Conservation (phyloP, 2,888 invertebrate genomes). For the Crioceris asparagi region DNA sequence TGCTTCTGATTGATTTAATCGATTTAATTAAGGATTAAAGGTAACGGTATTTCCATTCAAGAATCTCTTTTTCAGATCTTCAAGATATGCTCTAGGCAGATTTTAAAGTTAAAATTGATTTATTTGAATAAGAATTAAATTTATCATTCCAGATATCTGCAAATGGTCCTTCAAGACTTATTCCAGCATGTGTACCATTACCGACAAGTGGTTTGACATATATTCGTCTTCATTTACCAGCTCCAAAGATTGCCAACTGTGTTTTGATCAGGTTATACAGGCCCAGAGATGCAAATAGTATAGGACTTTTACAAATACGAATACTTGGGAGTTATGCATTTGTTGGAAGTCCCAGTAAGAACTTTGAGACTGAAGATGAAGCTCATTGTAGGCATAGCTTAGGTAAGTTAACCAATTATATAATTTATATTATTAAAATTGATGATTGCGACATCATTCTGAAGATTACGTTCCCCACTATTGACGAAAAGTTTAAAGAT, state of each 20-base stretch:
- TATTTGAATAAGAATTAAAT: no score
- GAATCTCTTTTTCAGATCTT: no score
- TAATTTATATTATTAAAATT: not conserved
- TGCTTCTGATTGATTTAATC: no score
- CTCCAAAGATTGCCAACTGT: slow-evolving; percentile 76
- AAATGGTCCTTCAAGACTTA: slow-evolving; percentile 64
- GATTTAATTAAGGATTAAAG: no score
- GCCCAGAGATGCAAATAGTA: slow-evolving; percentile 80
- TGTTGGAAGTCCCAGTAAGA: slow-evolving; percentile 40
- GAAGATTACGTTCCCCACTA: no score
- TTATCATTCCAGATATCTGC: slow-evolving; percentile 44
- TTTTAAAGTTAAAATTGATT: no score
- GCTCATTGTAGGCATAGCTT: slow-evolving; percentile 38
- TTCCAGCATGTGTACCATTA: slow-evolving; percentile 77
- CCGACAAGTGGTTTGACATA: slow-evolving; percentile 80
- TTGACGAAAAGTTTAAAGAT: no score
- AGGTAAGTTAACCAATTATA: slow-evolving; percentile 10
- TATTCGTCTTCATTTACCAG: slow-evolving; percentile 71
- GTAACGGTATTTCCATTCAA: no score
- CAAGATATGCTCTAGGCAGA: no score
- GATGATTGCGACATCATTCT: no score
- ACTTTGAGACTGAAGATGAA: slow-evolving; percentile 42
- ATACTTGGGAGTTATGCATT: slow-evolving; percentile 80
- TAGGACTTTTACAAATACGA: slow-evolving; percentile 79
- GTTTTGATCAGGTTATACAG: slow-evolving; percentile 66